These are phyloP conservation scores for Champsocephalus esox DNA, from an alignment of 2,797 vertebrate species.

Conservation along the genomic window DNA sequence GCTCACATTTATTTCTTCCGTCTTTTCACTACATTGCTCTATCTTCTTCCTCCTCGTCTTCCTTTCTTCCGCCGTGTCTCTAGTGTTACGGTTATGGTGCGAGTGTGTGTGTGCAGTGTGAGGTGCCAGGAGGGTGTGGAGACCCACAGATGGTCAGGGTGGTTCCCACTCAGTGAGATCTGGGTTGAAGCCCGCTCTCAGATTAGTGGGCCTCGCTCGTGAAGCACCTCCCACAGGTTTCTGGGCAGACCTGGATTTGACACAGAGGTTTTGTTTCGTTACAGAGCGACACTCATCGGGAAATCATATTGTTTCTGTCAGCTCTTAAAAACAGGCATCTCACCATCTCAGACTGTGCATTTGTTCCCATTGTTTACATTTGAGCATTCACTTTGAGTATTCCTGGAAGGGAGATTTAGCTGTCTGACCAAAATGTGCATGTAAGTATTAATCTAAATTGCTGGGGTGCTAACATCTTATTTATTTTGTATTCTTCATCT, in stretches of 20 bases:
- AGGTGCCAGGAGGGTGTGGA: constrained; percentile 84
- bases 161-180: constrained; percentile 87
- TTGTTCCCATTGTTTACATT: constrained; percentile 10
- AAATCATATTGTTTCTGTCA: constrained; percentile 55
- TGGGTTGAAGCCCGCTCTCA: constrained; percentile 82
- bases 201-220: constrained; percentile 81
- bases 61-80: constrained; percentile 14
- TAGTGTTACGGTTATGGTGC: constrained; percentile 26
- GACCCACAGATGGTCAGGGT: constrained; percentile 87
- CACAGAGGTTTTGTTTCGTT: constrained; percentile 80
- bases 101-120: constrained; percentile 46
- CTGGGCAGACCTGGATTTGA: constrained; percentile 77
- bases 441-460: constrained; percentile 22
- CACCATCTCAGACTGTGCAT: constrained; percentile 47
- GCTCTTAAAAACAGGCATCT: constrained; percentile 53
- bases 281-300: constrained; percentile 45
- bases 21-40: background rate
- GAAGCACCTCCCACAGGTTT: constrained; percentile 76
- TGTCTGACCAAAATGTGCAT: constrained; percentile 9
- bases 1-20: background rate
- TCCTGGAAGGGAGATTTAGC: background rate
- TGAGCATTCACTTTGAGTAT: background rate
- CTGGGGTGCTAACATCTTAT: constrained; percentile 3
- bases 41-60: background rate
- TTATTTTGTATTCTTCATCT: background rate